These are phyloP conservation scores for Rhadinocentrus ornatus DNA, from an alignment of 2,797 vertebrate genomes.

Conservation along the genomic window DNA sequence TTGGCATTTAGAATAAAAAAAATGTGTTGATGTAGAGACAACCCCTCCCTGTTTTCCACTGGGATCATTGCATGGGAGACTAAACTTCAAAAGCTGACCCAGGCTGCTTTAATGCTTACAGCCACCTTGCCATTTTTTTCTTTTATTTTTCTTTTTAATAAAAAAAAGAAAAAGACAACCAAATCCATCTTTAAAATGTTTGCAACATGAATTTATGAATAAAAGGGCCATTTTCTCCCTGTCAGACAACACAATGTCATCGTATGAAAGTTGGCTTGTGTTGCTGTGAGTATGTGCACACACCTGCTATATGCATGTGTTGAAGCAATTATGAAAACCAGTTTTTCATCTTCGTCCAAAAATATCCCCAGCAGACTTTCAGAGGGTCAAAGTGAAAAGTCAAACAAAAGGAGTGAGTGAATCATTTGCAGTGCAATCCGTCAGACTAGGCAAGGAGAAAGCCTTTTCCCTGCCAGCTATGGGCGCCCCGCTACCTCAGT, in stretches of 20 bases:
- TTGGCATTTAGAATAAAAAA: slow-evolving; percentile 55
- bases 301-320: slow-evolving; percentile 4
- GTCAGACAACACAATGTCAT: slow-evolving; percentile 26
- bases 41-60: slow-evolving; percentile 21
- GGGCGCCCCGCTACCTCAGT: slow-evolving; percentile 42
- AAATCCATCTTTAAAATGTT: slow-evolving; percentile 15
- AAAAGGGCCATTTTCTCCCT: slow-evolving; percentile 37
- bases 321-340: slow-evolving; percentile 48
- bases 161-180: slow-evolving; percentile 10
- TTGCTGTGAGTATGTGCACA: background rate
- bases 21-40: slow-evolving; percentile 22
- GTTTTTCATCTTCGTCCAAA: slow-evolving; percentile 65
- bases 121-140: background rate
- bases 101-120: slow-evolving; percentile 22
- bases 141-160: background rate
- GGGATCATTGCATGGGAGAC: slow-evolving; percentile 34
- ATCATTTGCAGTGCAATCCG: slow-evolving; percentile 71
- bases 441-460: slow-evolving; percentile 45
- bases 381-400: slow-evolving; percentile 59
- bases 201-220: background rate
- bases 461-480: slow-evolving; percentile 50
- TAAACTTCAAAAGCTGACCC: slow-evolving; percentile 30
- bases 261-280: slow-evolving; percentile 39
- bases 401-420: slow-evolving; percentile 67
- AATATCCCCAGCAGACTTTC: slow-evolving; percentile 51